phyloP scores from a whole-genome alignment of 2,797 vertebrate genomes.

The Sebastes taczanowskii region DNA sequence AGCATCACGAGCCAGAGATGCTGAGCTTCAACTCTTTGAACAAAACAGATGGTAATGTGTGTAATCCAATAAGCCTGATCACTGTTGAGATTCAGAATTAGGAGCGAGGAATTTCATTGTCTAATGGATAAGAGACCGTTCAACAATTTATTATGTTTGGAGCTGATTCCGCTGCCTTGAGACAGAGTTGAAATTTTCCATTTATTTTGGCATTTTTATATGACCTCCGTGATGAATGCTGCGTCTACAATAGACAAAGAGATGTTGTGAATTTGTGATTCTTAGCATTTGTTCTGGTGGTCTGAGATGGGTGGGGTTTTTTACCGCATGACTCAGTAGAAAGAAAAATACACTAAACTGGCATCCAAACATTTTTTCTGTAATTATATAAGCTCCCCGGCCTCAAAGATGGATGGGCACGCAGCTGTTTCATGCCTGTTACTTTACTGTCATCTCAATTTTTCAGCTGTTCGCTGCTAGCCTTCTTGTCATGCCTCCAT shows the following conservation, averaged over 20 bases:
- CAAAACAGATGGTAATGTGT: conserved; percentile 48
- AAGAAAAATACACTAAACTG: conserved; percentile 4
- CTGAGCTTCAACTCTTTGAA: conserved; percentile 35
- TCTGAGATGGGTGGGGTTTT: neutral
- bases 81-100: conserved; percentile 20
- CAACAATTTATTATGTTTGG: conserved; percentile 19
- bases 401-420: conserved; percentile 9
- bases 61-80: conserved; percentile 50
- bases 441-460: conserved; percentile 11
- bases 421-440: conserved; percentile 26
- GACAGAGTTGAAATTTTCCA: neutral
- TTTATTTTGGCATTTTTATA: conserved; percentile 23
- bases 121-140: conserved; percentile 31
- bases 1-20: conserved; percentile 28
- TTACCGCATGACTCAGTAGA: conserved; percentile 12
- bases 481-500: neutral
- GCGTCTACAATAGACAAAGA: neutral
- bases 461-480: neutral
- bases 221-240: neutral
- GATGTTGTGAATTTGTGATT: conserved; percentile 22
- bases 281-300: conserved; percentile 1
- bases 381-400: conserved; percentile 7
- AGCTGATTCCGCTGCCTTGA: conserved; percentile 10
- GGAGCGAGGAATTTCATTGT: conserved; percentile 44
- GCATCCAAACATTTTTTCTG: neutral